Conservation (phyloP, 2,113 vertebrate genomes). For the Paracanthobrama guichenoti region DNA sequence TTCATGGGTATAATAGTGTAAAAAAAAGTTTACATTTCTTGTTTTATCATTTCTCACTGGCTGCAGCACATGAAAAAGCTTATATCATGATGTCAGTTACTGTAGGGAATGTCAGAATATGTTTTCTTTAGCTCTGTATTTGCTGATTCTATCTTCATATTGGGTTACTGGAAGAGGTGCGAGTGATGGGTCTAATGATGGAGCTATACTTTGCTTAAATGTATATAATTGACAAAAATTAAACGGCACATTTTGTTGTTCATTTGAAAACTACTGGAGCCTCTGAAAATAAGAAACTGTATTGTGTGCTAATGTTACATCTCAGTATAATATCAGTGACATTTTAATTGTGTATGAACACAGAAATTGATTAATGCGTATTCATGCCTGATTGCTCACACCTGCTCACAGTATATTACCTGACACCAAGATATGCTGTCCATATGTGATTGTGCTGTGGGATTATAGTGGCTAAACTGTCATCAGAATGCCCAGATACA, state of each 20-base stretch:
- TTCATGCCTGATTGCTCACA: not conserved
- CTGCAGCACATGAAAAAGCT: not conserved
- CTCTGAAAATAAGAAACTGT: not conserved
- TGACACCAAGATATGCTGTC: not conserved
- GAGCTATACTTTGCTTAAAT: not conserved
- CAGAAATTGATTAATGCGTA: conserved; percentile 17
- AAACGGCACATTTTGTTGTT: not conserved
- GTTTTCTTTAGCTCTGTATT: not conserved
- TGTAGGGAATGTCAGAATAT: not conserved
- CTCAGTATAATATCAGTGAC: not conserved
- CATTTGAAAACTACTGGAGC: not conserved
- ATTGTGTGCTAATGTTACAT: not conserved
- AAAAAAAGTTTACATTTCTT: not conserved
- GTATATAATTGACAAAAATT: not conserved
- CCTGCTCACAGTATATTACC: not conserved
- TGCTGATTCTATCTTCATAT: not conserved
- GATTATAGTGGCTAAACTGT: not conserved
- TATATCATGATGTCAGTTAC: not conserved
- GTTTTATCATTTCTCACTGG: not conserved
- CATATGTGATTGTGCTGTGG: not conserved
- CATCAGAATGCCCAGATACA: not conserved
- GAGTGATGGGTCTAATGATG: not conserved
- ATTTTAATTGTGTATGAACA: not conserved
- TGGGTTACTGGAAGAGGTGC: not conserved
- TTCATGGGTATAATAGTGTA: not conserved